Percentiles rank a stretch among this genome's conserved stretches.
Conservation (phyloP, 2,113 vertebrate species). For the Saguinus midas region DNA sequence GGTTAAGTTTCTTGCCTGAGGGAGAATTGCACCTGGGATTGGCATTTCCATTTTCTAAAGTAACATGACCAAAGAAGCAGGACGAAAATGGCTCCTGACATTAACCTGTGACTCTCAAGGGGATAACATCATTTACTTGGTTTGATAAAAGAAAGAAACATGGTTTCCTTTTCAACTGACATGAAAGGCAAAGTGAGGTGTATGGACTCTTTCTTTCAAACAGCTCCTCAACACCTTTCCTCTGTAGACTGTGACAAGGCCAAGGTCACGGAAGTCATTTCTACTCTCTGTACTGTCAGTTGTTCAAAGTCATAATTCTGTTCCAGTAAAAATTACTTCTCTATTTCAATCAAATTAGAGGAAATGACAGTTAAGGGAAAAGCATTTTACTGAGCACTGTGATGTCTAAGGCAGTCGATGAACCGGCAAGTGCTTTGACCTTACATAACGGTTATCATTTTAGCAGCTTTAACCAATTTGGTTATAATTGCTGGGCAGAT, state of each 20-base stretch:
- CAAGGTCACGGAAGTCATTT: background rate
- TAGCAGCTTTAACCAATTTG: slow-evolving; percentile 50
- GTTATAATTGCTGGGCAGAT: slow-evolving; percentile 41
- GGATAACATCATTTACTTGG: slow-evolving; percentile 58
- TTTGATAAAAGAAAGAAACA: slow-evolving; percentile 28
- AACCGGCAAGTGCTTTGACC: slow-evolving; percentile 41
- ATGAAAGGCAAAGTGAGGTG: background rate
- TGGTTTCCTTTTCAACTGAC: slow-evolving; percentile 29
- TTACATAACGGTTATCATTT: slow-evolving; percentile 52
- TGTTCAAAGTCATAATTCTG: slow-evolving; percentile 26
- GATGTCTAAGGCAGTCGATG: background rate
- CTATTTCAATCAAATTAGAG: slow-evolving; percentile 54
- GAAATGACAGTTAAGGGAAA: slow-evolving; percentile 55
- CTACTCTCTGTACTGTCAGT: background rate
- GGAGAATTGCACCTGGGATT: slow-evolving; percentile 78
- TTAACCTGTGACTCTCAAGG: slow-evolving; percentile 66
- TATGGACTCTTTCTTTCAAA: background rate
- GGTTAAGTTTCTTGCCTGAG: slow-evolving; percentile 80
- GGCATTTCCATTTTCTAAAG: slow-evolving; percentile 80
- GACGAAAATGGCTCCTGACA: slow-evolving; percentile 30
- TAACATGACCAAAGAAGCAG: slow-evolving; percentile 58
- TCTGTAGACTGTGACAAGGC: background rate
- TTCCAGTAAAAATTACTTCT: slow-evolving; percentile 47
- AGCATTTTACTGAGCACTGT: slow-evolving; percentile 35
- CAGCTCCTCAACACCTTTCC: slow-evolving; percentile 44